A percentile compares a stretch with the other conserved stretches of the same genome.
phyloP scores from a whole-genome alignment of 2,888 invertebrate species.

The Eristalinus aeneus region DNA sequence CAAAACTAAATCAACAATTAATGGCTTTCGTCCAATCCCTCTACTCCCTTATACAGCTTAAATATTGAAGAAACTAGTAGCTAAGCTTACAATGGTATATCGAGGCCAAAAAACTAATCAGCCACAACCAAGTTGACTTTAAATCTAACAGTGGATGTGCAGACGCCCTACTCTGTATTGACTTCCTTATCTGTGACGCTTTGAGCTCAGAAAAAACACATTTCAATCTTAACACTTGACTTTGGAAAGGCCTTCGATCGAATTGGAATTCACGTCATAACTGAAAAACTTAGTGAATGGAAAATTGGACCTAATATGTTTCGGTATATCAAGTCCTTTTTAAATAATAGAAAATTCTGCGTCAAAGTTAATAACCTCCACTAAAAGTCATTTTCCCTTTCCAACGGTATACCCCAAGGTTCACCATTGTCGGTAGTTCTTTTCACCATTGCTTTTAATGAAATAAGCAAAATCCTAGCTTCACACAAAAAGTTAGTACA shows the following conservation, averaged over 20 bases:
- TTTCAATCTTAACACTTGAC: constrained; percentile 49
- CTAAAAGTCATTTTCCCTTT: not conserved
- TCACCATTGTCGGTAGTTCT: too few relatives aligned
- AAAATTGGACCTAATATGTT: constrained; percentile 55
- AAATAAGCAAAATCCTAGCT: too few relatives aligned
- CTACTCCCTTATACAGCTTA: constrained; percentile 45
- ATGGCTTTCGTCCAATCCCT: constrained; percentile 42
- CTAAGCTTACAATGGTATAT: too few relatives aligned
- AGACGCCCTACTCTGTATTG: constrained; percentile 30
- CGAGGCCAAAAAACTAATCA: constrained; percentile 4
- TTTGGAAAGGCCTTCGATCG: constrained; percentile 58
- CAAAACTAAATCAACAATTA: constrained; percentile 6
- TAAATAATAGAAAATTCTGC: not conserved
- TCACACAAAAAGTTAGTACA: too few relatives aligned
- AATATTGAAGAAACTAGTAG: constrained; percentile 48
- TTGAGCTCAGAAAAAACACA: constrained; percentile 34
- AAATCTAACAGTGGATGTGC: constrained; percentile 1
- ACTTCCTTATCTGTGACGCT: constrained; percentile 21
- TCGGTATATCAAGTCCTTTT: not conserved
- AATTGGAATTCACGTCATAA: constrained; percentile 34
- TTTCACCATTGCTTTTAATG: too few relatives aligned
- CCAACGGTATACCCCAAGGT: too few relatives aligned
- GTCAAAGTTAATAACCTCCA: not conserved
- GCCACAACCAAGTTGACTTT: not conserved
- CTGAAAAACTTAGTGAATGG: constrained; percentile 38